Conservation (phyloP, 2,888 invertebrate genomes). For the Cephalotes varians region DNA sequence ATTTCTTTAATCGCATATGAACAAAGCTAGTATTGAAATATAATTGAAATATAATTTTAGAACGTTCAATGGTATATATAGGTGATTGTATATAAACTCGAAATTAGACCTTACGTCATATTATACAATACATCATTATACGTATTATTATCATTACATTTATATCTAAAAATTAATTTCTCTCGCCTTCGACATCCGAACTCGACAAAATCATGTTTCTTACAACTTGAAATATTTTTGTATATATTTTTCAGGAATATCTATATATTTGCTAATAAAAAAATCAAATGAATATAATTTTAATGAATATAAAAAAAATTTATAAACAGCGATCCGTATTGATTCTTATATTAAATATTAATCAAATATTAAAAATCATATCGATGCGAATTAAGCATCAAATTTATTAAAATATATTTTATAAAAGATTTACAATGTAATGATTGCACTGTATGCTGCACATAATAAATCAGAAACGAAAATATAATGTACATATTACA, state of each 20-base stretch:
- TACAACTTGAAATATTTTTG: not conserved
- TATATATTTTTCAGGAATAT: not conserved
- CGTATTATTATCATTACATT: not conserved
- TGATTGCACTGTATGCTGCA: not conserved
- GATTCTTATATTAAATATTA: not conserved
- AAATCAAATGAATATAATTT: not conserved
- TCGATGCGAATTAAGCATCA: not conserved
- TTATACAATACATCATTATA: too few species aligned
- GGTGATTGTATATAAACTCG: not conserved
- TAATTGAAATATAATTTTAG: not conserved
- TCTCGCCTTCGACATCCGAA: not conserved
- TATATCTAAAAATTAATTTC: conserved; percentile 1
- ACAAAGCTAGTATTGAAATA: not conserved
- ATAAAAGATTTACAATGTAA: not conserved
- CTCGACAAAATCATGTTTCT: not conserved
- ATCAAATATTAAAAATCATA: not conserved
- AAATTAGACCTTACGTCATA: not conserved
- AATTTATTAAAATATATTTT: not conserved
- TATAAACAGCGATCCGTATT: not conserved
- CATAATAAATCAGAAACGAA: not conserved
- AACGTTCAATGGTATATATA: not conserved
- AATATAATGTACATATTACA: not conserved
- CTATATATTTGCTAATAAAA: not conserved
- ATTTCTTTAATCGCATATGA: not conserved
- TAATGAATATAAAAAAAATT: not conserved